Base-by-base conservation (phyloP, 2,888 invertebrate genomes). In the Meliscaeva auricollis region DNA sequence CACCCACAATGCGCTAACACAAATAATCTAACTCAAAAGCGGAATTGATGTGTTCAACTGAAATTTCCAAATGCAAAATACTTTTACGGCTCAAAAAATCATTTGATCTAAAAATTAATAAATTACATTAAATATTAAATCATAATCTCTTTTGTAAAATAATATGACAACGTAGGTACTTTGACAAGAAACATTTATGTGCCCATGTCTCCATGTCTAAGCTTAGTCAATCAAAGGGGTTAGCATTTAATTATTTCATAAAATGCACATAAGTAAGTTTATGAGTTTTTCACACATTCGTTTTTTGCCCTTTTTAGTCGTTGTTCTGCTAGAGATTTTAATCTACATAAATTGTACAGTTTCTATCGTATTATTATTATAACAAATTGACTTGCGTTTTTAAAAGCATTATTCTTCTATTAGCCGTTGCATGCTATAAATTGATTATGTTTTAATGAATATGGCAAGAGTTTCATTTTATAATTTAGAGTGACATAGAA, bases 171-270 rank as follows among this genome's bases (percentile, higher is more conserved):
- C 2, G 22, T n/a, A n/a, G n/a, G n/a, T 38, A 62, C n/a, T 26
- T 26, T n/a, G 41, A 62, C 44, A 62, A 26, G 15, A 62, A 62
- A 26, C 60, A 26, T 44, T 62, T n/a, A 2, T 44, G 44, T 8
- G n/a, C 9, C 8, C 26, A 62, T 62, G n/a, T 62, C 5, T 8
- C 8, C 26, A 62, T 62, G n/a, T 62, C 5, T 8, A 22, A 62
- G 60, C 44, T 44, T 22, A n/a, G 26, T 62, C 44, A 26, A 44
- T n/a, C n/a, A 62, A 44, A 11, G 38, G 38, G 1, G 3, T 17
- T 13, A 22, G 41, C 54, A 15, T 32, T n/a, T n/a, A 58, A 38
- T 58, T 13, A 58, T n/a, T 26, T 56, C 20, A 17, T 5, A 44
- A 44, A 62, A 26, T 62, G 26, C 44, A 44, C 38, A 13, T 38